phyloP scores from a whole-genome alignment of 2,888 invertebrate species.

The Deroplatys truncata region DNA sequence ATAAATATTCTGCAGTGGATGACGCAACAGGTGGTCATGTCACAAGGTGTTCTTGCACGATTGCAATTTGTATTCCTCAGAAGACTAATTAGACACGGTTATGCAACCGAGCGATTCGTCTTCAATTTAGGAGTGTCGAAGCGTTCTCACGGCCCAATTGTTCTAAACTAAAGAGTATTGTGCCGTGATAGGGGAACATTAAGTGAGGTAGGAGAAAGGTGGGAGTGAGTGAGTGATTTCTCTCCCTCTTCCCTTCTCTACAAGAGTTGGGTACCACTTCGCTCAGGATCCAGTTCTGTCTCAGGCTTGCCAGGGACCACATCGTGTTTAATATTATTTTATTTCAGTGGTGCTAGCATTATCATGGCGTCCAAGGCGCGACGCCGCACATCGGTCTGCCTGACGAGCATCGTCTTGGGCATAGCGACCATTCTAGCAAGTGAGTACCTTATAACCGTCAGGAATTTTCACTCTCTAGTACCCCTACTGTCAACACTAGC shows the following conservation, averaged over 20 bases:
- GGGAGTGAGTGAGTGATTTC: neutral
- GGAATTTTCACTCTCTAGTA: too few species aligned
- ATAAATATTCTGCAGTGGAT: neutral
- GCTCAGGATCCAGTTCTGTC: neutral
- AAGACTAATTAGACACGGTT: neutral
- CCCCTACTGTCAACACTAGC: too few species aligned
- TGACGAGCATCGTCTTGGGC: neutral
- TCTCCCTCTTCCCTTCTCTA: neutral
- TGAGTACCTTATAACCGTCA: neutral
- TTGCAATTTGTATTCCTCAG: neutral
- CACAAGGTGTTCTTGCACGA: neutral
- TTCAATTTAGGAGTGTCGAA: neutral
- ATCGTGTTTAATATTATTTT: neutral
- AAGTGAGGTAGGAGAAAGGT: neutral
- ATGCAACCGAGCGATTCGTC: neutral
- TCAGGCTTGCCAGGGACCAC: neutral
- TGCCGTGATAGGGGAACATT: neutral
- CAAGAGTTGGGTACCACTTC: neutral
- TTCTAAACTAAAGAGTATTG: neutral
- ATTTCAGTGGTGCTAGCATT: neutral
- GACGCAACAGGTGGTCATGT: neutral
- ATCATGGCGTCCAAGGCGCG: neutral
- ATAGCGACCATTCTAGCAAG: neutral
- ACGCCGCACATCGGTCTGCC: neutral
- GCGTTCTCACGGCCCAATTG: neutral